These are phyloP conservation scores for Watsonalla cultraria DNA, from an alignment of 2,888 invertebrate genomes.

Conservation along the genomic window DNA sequence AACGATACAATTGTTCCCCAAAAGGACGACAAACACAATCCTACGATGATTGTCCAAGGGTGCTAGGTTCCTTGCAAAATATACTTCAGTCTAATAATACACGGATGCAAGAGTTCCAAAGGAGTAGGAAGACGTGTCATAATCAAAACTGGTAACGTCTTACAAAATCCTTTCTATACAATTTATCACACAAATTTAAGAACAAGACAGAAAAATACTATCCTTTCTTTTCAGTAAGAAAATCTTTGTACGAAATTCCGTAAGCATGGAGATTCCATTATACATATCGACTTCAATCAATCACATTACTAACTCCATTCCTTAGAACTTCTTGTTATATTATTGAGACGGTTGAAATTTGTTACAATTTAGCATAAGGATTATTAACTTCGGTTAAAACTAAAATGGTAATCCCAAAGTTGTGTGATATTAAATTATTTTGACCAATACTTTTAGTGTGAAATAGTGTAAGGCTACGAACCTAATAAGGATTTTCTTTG, in stretches of 20 bases:
- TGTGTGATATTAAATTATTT: no score
- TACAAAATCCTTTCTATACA: no score
- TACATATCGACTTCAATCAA: slow-evolving; percentile 5
- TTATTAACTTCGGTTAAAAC: no score
- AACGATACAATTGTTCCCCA: neutral
- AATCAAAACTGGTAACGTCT: no score
- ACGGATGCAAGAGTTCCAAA: no score
- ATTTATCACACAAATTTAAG: neutral
- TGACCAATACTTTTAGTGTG: no score
- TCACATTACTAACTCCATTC: slow-evolving; percentile 3
- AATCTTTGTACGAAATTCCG: neutral
- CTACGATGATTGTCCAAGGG: neutral
- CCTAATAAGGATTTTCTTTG: no score
- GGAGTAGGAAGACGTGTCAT: no score
- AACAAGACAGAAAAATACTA: neutral
- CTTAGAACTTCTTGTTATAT: neutral
- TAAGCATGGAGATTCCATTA: neutral
- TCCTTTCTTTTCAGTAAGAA: neutral
- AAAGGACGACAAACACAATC: neutral
- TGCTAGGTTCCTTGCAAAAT: neutral
- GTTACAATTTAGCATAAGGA: no score
- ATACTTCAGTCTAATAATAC: no score
- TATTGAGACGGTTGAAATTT: neutral
- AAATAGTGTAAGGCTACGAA: no score
- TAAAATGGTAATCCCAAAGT: no score